phyloP scores from a whole-genome alignment of 1,140 invertebrate genomes.

The Pomacea maculata region DNA sequence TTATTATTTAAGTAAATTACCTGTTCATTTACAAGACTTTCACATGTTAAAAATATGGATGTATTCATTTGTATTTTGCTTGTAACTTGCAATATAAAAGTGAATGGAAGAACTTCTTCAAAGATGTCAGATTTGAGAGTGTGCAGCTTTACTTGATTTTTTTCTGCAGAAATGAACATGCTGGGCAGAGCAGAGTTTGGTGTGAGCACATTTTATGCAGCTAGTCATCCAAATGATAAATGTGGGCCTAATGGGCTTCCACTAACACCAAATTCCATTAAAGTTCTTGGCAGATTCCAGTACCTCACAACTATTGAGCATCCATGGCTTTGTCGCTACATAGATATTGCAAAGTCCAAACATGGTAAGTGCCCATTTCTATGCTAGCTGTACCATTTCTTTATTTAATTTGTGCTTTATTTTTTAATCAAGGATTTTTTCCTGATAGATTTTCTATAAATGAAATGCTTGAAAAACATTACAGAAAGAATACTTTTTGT shows the following conservation, averaged over 20 bases:
- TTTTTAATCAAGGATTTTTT: too few species aligned
- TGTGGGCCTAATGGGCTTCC: constrained; percentile 96
- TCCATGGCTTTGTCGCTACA: constrained; percentile 84
- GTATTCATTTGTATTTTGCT: not conserved
- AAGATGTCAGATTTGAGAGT: too few species aligned
- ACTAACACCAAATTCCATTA: constrained; percentile 94
- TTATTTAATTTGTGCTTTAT: too few species aligned
- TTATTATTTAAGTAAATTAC: too few species aligned
- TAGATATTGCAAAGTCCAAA: constrained; percentile 92
- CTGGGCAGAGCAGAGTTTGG: constrained; percentile 72
- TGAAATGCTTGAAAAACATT: too few species aligned
- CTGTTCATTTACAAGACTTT: constrained; percentile 21
- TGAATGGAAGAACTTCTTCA: not conserved
- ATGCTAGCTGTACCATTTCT: too few species aligned
- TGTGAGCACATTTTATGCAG: constrained; percentile 89
- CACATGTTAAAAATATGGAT: not conserved
- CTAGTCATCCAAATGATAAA: constrained; percentile 86
- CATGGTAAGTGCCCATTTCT: constrained; percentile 76
- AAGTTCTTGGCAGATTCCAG: constrained; percentile 89
- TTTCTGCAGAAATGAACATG: constrained; percentile 43
- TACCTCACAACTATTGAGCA: constrained; percentile 82
- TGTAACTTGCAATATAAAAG: not conserved
- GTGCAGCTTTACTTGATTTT: too few species aligned
- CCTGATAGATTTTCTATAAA: too few species aligned
- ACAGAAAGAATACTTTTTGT: too few species aligned